Evolutionary conservation across 2,113 vertebrate genomes (phyloP).

Genomic region (Ceyx cyanopectus): DNA sequence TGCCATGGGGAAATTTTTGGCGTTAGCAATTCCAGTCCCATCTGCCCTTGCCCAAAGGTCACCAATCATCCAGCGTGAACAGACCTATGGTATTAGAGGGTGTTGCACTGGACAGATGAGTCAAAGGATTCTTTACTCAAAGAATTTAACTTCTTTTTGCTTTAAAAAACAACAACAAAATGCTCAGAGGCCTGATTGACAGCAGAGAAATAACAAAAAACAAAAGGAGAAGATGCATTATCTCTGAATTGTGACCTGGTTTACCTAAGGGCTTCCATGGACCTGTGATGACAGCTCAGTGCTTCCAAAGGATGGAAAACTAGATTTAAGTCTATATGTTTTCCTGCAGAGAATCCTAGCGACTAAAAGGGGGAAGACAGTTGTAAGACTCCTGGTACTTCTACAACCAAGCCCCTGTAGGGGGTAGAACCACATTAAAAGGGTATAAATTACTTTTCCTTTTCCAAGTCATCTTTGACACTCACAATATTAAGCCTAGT

Average conservation of each 20-base stretch:
- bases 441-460: constrained; percentile 50
- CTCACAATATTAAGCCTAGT: constrained; percentile 4
- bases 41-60: constrained; percentile 29
- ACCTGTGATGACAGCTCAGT: neutral
- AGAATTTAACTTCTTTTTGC: neutral
- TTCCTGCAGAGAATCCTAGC: neutral
- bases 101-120: neutral
- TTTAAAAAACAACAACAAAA: neutral
- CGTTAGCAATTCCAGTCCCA: neutral
- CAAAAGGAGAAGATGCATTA: neutral
- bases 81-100: neutral
- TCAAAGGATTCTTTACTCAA: neutral
- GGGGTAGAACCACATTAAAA: neutral
- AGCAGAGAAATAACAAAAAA: neutral
- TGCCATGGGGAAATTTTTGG: neutral
- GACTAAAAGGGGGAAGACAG: neutral
- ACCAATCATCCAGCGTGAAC: neutral
- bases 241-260: neutral
- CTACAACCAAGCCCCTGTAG: neutral
- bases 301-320: neutral
- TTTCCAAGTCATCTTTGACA: constrained; percentile 51
- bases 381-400: neutral
- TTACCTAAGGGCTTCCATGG: neutral
- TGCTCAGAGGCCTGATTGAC: neutral
- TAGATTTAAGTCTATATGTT: neutral